Evolutionary conservation across 2,113 vertebrate species (phyloP).

Genomic region (Telmatochromis brichardi): DNA sequence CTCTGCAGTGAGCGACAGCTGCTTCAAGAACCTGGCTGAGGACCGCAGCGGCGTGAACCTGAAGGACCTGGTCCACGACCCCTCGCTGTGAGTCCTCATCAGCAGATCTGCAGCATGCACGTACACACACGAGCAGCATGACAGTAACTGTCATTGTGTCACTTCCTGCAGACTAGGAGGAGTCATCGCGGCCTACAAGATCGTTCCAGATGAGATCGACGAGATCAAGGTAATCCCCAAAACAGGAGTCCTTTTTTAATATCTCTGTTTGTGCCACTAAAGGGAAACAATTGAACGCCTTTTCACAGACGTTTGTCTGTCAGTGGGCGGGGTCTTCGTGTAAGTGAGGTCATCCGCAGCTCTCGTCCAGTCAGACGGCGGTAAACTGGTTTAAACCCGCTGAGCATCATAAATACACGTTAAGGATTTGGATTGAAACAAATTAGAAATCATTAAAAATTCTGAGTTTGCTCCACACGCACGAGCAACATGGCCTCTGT

Average conservation of each 20-base stretch:
- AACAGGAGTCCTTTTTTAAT: not conserved
- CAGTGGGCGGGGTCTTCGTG: not conserved
- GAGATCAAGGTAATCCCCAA: constrained; percentile 95
- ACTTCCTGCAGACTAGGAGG: constrained; percentile 88
- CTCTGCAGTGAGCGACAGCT: constrained; percentile 95
- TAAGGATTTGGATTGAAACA: not conserved
- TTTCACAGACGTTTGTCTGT: not conserved
- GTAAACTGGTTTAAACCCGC: not conserved
- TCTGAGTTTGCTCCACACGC: not conserved
- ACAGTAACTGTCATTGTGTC: not conserved
- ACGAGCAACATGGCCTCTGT: not conserved
- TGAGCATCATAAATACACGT: not conserved
- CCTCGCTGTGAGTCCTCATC: constrained; percentile 87
- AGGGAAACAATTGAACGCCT: fast-evolving
- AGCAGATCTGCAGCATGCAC: constrained; percentile 1
- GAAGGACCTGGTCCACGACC: constrained; percentile 97
- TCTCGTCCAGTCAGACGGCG: not conserved
- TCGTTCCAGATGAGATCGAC: constrained; percentile 96
- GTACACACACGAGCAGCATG: not conserved
- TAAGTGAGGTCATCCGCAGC: not conserved
- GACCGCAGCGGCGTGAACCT: constrained; percentile 98
- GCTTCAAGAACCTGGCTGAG: constrained; percentile 95
- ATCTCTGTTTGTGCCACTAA: not conserved
- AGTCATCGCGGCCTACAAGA: constrained; percentile 94
- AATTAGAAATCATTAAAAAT: not conserved